These are phyloP conservation scores for Melikaiella ostensackeni DNA, from an alignment of 2,888 invertebrate species.

Conservation along the genomic window DNA sequence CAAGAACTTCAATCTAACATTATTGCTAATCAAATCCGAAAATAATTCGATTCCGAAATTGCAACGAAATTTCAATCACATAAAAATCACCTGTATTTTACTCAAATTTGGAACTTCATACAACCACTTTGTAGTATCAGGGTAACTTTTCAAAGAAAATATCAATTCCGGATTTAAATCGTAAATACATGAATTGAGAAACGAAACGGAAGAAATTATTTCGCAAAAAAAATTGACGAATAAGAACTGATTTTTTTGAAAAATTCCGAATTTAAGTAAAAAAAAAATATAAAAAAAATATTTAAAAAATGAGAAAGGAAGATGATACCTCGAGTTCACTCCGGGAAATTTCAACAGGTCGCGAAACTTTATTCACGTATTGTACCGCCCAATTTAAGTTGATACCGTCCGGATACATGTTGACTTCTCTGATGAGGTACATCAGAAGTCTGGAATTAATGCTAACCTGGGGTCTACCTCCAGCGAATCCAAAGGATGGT, in stretches of 20 bases:
- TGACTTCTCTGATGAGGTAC: slow-evolving; percentile 48
- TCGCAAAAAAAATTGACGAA: background rate
- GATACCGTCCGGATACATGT: slow-evolving; percentile 52
- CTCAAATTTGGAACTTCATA: background rate
- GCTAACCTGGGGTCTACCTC: slow-evolving; percentile 37
- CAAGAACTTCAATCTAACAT: too few species aligned
- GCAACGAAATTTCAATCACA: too few species aligned
- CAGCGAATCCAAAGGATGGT: background rate
- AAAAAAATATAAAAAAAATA: background rate
- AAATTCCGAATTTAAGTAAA: background rate
- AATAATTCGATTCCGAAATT: too few species aligned
- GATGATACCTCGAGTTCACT: background rate
- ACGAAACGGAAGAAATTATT: background rate
- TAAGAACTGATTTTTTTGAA: background rate
- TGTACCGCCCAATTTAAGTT: slow-evolving; percentile 40
- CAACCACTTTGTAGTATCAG: background rate
- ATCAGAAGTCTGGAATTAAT: slow-evolving; percentile 35
- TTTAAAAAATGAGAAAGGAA: background rate
- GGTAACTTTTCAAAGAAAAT: too few species aligned
- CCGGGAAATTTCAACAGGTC: slow-evolving; percentile 38
- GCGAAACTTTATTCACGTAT: slow-evolving; percentile 1
- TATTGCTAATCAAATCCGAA: too few species aligned
- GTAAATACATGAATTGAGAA: background rate
- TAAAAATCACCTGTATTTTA: background rate
- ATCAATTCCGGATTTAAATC: background rate